These are phyloP conservation scores for Argentina silus DNA, from an alignment of 2,797 vertebrate genomes.

Conservation along the genomic window DNA sequence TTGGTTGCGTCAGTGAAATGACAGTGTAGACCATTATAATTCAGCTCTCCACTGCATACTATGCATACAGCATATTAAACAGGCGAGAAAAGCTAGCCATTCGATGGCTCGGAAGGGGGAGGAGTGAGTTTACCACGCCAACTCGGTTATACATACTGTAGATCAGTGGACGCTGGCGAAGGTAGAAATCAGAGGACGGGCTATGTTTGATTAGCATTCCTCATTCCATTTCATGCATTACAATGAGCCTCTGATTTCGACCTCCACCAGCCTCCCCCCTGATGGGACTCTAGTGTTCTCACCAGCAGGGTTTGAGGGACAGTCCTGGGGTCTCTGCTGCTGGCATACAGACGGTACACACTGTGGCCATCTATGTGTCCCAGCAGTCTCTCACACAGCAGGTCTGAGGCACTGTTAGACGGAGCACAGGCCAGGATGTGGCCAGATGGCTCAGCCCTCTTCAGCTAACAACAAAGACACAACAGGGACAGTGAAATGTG, in stretches of 20 bases:
- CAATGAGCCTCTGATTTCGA: too few species aligned
- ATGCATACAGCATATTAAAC: too few species aligned
- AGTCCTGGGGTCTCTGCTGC: conserved; percentile 68
- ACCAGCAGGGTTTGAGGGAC: conserved; percentile 81
- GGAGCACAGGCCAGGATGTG: conserved; percentile 84
- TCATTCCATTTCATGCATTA: too few species aligned
- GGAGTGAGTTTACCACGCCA: too few species aligned
- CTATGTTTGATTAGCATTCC: too few species aligned
- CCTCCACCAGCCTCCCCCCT: too few species aligned
- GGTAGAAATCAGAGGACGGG: too few species aligned
- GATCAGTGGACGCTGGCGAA: too few species aligned
- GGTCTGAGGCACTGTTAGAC: conserved; percentile 85
- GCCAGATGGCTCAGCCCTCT: conserved; percentile 66
- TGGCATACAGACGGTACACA: conserved; percentile 81
- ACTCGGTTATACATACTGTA: too few species aligned
- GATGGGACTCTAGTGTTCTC: conserved; percentile 2
- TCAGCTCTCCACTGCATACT: too few species aligned
- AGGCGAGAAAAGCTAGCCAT: too few species aligned
- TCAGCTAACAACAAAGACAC: conserved; percentile 67
- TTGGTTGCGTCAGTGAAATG: neutral
- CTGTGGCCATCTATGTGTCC: conserved; percentile 65
- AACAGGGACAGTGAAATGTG: neutral
- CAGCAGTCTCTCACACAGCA: conserved; percentile 82
- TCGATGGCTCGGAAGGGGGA: too few species aligned
- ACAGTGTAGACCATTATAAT: neutral